Conservation (phyloP, 2,113 vertebrate species). For the Hoplias malabaricus region DNA sequence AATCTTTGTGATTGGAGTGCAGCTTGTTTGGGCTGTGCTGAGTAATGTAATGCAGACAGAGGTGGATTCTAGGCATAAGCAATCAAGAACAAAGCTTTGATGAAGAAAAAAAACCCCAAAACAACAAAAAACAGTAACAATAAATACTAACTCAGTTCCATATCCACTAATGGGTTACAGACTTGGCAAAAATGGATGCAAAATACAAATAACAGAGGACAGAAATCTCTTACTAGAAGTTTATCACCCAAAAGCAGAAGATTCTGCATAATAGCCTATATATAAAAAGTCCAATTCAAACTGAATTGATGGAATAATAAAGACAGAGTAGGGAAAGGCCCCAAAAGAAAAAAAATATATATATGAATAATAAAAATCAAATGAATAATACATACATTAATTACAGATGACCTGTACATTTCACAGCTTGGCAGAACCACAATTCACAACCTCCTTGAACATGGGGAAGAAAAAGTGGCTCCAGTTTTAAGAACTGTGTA, state of each 20-base stretch:
- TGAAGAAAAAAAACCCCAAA: background rate
- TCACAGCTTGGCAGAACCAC: constrained; percentile 79
- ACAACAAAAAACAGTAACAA: constrained; percentile 38
- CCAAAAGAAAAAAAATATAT: constrained; percentile 56
- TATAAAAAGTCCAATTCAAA: constrained; percentile 88
- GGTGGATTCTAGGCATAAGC: constrained; percentile 77
- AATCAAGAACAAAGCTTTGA: constrained; percentile 54
- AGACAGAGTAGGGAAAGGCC: constrained; percentile 65
- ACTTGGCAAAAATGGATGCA: constrained; percentile 69
- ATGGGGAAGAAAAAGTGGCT: constrained; percentile 23
- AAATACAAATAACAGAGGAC: constrained; percentile 82
- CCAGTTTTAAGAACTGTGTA: constrained; percentile 32
- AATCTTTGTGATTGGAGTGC: constrained; percentile 80
- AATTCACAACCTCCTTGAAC: constrained; percentile 62
- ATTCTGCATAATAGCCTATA: constrained; percentile 78
- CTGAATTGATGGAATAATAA: constrained; percentile 80
- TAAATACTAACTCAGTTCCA: constrained; percentile 42
- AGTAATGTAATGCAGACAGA: constrained; percentile 72
- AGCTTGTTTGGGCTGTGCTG: constrained; percentile 69
- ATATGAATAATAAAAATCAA: constrained; percentile 40
- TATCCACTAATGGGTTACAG: constrained; percentile 71
- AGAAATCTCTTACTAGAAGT: constrained; percentile 87
- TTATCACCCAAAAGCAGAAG: constrained; percentile 79
- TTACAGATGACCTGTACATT: constrained; percentile 76
- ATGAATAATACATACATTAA: constrained; percentile 64